Conservation (phyloP, 2,888 invertebrate species). For the Caenorhabditis afra region DNA sequence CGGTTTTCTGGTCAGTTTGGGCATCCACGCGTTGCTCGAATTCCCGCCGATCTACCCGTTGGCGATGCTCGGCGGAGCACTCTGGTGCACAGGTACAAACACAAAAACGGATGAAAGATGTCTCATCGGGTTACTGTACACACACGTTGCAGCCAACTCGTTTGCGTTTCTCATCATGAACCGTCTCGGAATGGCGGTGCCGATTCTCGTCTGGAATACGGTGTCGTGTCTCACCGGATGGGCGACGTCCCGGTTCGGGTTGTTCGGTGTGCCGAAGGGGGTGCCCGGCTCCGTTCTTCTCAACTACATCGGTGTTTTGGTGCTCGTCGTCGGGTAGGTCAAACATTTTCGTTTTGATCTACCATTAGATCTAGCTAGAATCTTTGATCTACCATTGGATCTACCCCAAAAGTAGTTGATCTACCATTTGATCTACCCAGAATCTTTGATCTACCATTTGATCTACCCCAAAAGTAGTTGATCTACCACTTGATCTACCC, state of each 20-base stretch:
- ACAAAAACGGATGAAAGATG: too few relatives aligned
- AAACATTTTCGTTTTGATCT: too few relatives aligned
- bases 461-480: too few relatives aligned
- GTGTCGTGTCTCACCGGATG: conserved; percentile 82
- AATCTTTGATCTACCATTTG: background rate
- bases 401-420: too few relatives aligned
- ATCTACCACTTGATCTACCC: background rate
- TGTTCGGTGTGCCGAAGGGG: conserved; percentile 66
- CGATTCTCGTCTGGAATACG: conserved; percentile 82
- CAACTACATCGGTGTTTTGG: conserved; percentile 65
- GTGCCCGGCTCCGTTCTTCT: conserved; percentile 62
- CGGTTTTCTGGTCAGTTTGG: conserved; percentile 81
- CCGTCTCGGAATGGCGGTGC: conserved; percentile 82
- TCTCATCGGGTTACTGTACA: too few relatives aligned
- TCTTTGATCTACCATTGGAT: background rate
- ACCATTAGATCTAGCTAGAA: too few relatives aligned
- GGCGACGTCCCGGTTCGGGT: conserved; percentile 73
- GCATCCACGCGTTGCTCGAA: conserved; percentile 79
- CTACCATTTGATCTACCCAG: background rate
- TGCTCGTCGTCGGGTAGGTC: conserved; percentile 67
- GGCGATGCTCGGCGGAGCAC: conserved; percentile 82
- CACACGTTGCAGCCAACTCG: conserved; percentile 81
- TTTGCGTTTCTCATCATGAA: conserved; percentile 82
- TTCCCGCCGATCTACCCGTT: conserved; percentile 81
- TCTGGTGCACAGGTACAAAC: conserved; percentile 82